Conservation (phyloP, 2,113 vertebrate genomes). For the Amazona vittata region DNA sequence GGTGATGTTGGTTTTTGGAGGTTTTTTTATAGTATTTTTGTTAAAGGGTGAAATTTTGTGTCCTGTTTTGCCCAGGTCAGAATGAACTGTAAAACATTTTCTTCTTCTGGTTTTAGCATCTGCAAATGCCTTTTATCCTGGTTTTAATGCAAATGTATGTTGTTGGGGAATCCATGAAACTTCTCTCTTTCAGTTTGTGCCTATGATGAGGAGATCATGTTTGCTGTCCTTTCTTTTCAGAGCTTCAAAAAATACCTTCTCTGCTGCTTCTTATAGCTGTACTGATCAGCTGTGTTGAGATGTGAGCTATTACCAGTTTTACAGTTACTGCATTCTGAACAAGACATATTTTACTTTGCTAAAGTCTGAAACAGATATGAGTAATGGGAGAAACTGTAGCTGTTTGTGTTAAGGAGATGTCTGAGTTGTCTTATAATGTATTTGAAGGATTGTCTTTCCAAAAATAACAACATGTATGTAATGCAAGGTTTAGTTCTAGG, state of each 20-base stretch:
- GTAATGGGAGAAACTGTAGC: neutral
- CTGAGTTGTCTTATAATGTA: neutral
- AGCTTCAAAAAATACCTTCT: neutral
- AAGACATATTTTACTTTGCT: neutral
- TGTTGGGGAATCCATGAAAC: neutral
- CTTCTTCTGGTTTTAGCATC: neutral
- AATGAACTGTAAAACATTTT: neutral
- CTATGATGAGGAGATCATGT: neutral
- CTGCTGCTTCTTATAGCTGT: neutral
- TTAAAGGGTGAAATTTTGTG: neutral
- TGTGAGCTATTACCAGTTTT: neutral
- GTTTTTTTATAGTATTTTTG: neutral
- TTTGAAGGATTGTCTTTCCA: neutral
- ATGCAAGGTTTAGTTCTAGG: neutral
- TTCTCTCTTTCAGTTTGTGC: neutral
- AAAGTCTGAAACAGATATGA: neutral
- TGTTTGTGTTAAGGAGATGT: neutral
- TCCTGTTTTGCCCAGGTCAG: neutral
- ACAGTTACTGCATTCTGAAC: neutral
- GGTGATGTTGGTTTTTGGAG: no score
- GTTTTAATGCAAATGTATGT: neutral
- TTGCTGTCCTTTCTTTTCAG: neutral
- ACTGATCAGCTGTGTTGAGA: neutral
- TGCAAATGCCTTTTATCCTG: neutral
- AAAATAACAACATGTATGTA: neutral